These are phyloP conservation scores for Gymnogyps californianus DNA, from an alignment of 2,113 vertebrate species.

Conservation along the genomic window DNA sequence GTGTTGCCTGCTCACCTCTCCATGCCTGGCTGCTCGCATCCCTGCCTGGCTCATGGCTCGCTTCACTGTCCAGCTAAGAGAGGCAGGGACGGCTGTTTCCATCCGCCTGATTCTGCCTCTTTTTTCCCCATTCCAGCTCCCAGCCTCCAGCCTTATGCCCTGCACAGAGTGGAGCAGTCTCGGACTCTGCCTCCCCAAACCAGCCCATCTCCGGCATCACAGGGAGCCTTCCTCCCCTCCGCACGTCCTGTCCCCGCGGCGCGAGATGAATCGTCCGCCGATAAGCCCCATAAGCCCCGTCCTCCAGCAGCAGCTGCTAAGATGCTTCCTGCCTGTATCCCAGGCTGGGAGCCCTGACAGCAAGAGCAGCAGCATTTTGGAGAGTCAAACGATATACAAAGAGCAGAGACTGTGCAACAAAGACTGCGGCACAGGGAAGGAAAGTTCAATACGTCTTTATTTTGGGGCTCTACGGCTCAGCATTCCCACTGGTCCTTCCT, in stretches of 20 bases:
- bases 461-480: constrained; percentile 11
- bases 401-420: background rate
- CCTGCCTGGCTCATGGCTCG: background rate
- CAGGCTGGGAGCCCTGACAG: background rate
- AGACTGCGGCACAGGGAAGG: background rate
- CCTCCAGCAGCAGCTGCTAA: background rate
- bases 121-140: background rate
- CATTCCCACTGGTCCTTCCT: constrained; percentile 16
- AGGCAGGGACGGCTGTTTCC: background rate
- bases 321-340: background rate
- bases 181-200: background rate
- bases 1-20: background rate
- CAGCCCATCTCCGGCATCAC: background rate
- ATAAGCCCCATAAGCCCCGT: rapidly evolving
- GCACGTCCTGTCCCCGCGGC: rapidly evolving
- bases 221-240: background rate
- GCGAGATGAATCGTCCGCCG: rapidly evolving
- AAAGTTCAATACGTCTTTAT: constrained; percentile 24
- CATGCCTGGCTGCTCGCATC: rapidly evolving
- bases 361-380: background rate
- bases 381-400: background rate
- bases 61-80: background rate
- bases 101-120: background rate
- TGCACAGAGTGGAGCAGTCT: background rate
- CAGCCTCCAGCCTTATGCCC: background rate